Evolutionary conservation across 2,797 vertebrate genomes (phyloP).

Genomic region (Leptatherina wallacei): DNA sequence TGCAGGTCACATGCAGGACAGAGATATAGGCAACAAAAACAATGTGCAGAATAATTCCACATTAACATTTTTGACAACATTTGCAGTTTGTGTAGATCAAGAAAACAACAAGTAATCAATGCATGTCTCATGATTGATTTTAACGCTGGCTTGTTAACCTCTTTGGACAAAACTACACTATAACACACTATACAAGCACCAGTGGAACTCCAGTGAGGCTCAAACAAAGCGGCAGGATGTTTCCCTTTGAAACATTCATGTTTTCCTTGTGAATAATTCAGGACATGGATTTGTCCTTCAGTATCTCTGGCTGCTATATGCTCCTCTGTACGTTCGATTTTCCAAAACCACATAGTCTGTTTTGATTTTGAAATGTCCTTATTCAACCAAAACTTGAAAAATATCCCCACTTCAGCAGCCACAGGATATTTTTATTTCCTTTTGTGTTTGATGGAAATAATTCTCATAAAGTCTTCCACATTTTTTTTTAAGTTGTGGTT

Average conservation of each 20-base stretch:
- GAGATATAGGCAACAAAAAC: slow-evolving; percentile 15
- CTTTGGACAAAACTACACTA: slow-evolving; percentile 9
- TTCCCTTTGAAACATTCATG: slow-evolving; percentile 68
- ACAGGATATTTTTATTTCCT: slow-evolving; percentile 4
- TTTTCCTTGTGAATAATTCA: slow-evolving; percentile 72
- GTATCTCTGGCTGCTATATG: slow-evolving; percentile 40
- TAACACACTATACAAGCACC: slow-evolving; percentile 25
- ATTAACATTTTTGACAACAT: slow-evolving; percentile 14
- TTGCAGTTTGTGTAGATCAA: background rate
- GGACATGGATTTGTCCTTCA: slow-evolving; percentile 37
- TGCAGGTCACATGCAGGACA: slow-evolving; percentile 47
- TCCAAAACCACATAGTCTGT: slow-evolving; percentile 15
- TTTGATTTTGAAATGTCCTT: slow-evolving; percentile 11
- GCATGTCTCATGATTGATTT: background rate
- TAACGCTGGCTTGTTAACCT: background rate
- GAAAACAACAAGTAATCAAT: background rate
- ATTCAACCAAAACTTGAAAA: slow-evolving; percentile 1
- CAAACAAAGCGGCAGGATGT: slow-evolving; percentile 51
- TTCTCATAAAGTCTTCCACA: background rate
- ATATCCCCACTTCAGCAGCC: background rate
- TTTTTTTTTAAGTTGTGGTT: background rate
- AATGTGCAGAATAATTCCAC: slow-evolving; percentile 14
- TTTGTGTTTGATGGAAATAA: slow-evolving; percentile 16
- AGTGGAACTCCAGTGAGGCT: slow-evolving; percentile 10
- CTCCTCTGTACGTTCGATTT: slow-evolving; percentile 11